A percentile compares a stretch with the other conserved stretches of the same genome.
Evolutionary conservation across 2,797 vertebrate species (phyloP).

Genomic region (Cynopterus sphinx): DNA sequence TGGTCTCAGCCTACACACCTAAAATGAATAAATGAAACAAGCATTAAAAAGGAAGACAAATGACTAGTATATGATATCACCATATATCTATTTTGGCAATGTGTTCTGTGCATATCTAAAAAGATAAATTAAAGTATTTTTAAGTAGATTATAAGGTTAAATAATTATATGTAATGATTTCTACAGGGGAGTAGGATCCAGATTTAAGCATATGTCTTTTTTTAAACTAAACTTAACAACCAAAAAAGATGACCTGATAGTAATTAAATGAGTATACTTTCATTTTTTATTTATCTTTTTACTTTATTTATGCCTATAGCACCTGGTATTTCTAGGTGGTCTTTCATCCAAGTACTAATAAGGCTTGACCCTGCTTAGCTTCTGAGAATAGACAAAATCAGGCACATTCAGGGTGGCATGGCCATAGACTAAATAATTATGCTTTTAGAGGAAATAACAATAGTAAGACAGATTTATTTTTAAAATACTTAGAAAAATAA

Average conservation of each 20-base stretch:
- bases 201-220: neutral
- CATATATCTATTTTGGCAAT: constrained; percentile 27
- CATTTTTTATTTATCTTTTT: neutral
- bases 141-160: neutral
- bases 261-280: neutral
- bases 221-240: neutral
- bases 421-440: neutral
- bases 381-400: too few species aligned
- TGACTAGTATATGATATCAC: neutral
- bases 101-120: neutral
- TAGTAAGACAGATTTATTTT: neutral
- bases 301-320: too few species aligned
- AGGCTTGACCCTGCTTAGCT: too few species aligned
- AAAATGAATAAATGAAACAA: neutral
- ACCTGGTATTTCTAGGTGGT: too few species aligned
- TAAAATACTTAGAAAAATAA: neutral
- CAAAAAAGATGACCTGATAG: neutral
- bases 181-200: neutral
- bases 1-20: neutral
- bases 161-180: neutral
- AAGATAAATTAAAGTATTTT: constrained; percentile 13
- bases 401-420: too few species aligned
- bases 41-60: constrained; percentile 29
- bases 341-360: too few species aligned
- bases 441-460: neutral